Evolutionary conservation across 2,113 vertebrate genomes (phyloP).

Genomic region (Varanus salvator): DNA sequence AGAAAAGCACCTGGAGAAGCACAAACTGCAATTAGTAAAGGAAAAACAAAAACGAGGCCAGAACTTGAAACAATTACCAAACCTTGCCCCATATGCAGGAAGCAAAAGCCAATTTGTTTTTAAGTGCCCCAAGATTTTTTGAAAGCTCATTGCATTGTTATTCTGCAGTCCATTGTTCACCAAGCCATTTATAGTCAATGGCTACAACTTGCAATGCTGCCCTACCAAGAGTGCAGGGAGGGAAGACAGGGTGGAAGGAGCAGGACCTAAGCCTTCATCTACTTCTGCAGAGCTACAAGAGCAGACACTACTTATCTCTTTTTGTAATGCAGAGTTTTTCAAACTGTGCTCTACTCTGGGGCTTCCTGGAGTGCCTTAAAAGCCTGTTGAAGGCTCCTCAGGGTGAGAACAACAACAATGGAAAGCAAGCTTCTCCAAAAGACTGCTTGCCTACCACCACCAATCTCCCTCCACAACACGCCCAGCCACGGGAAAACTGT

Average conservation of each 20-base stretch:
- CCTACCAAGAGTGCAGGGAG: neutral
- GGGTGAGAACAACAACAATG: neutral
- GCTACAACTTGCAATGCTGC: neutral
- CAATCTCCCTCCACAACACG: neutral
- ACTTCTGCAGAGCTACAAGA: neutral
- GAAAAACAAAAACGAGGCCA: neutral
- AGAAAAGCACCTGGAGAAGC: slow-evolving; percentile 1
- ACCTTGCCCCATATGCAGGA: neutral
- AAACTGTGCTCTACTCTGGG: neutral
- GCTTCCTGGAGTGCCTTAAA: neutral
- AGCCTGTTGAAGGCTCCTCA: neutral
- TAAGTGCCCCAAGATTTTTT: neutral
- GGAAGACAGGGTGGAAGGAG: neutral
- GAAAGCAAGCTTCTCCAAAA: neutral
- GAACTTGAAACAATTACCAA: slow-evolving; percentile 5
- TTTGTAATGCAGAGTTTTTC: neutral
- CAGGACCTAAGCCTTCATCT: neutral
- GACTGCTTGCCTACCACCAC: neutral
- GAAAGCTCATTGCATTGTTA: neutral
- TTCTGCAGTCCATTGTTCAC: neutral
- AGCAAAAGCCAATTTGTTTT: neutral
- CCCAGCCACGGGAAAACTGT: neutral
- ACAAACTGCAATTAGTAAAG: neutral
- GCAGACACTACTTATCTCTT: neutral
- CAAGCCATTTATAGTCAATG: neutral